Evolutionary conservation across 2,888 invertebrate species (phyloP), one percentile per base, ranked within the genome.

Genomic region (Drosophila robusta): DNA sequence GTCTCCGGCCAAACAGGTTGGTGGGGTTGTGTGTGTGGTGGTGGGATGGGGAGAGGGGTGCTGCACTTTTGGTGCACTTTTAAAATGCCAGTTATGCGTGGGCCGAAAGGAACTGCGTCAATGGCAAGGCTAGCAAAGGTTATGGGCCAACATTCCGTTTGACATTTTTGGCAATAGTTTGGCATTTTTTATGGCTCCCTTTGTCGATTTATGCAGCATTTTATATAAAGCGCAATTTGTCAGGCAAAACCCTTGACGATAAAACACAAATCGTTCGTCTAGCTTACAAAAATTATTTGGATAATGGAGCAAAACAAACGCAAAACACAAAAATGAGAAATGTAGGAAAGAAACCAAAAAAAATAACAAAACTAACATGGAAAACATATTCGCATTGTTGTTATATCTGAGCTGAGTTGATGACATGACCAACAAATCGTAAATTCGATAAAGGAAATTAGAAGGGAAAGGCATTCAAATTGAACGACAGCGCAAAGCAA

Each of bases 391-490:
- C 44, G 44, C 44, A 39, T 46, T 57, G 62, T 61, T 66, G 50
- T 64, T 63, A 49, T 80, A 60, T 51, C 55, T 44, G 51, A 36
- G 47, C 58, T 24, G 70, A 82, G 74, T 56, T 82, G 83, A 85
- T 79, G 87, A 71, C 87, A 86, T 86, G 89, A 56, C 70, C 74
- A 77, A 76, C 80, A 87, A 83, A 86, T 87, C 89, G 87, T 87
- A 85, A 89, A 85, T 78, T 87, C 89, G 84, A 87, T 89, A 89
- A 84, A 80, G 89, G 84, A 89, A 85, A 85, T 89, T 85, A 89
- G 84, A 87, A 80, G 70, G 89, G 68, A 80, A 79, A 74, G 57
- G 51, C 77, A 78, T 75, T 75, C 67, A 65, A 78, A 63, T 62
- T 52, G 68, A 75, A 60, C 56, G 49, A 41, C 65, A 62, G 58